Conservation (phyloP, 2,797 vertebrate genomes). For the Carduelis carduelis region DNA sequence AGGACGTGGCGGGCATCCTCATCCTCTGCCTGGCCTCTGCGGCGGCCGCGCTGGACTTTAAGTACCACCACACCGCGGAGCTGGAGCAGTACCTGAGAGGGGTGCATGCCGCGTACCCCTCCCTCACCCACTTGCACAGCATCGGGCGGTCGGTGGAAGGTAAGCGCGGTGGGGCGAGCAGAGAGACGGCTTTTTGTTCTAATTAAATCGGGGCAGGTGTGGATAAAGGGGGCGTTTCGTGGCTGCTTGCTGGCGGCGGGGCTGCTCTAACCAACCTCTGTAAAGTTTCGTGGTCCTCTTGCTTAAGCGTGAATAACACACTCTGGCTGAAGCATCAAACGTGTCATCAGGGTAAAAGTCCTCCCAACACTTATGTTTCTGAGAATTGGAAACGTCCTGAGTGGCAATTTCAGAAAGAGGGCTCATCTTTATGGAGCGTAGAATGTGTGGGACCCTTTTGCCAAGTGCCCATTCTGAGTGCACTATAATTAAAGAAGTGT, state of each 20-base stretch:
- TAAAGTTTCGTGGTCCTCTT: neutral
- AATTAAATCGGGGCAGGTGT: fast-evolving
- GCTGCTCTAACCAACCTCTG: neutral
- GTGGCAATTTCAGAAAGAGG: neutral
- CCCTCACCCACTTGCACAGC: slow-evolving; percentile 74
- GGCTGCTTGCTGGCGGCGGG: neutral
- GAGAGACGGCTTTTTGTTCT: neutral
- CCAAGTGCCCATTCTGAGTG: neutral
- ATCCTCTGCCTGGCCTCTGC: slow-evolving; percentile 37
- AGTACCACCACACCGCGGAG: slow-evolving; percentile 62
- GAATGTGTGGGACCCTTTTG: neutral
- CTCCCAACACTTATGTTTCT: neutral
- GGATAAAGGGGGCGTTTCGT: neutral
- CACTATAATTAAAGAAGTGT: neutral
- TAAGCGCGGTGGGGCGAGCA: neutral
- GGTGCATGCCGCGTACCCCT: slow-evolving; percentile 46
- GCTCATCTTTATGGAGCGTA: neutral
- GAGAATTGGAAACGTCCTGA: neutral
- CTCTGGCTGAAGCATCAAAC: neutral
- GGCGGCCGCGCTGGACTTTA: slow-evolving; percentile 69
- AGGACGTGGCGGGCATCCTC: slow-evolving; percentile 51
- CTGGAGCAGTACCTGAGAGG: slow-evolving; percentile 70
- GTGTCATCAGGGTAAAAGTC: neutral
- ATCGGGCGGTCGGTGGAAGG: slow-evolving; percentile 78
- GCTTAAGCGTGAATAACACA: neutral